Conservation (phyloP, 2,797 vertebrate genomes). For the Hipposideros larvatus region DNA sequence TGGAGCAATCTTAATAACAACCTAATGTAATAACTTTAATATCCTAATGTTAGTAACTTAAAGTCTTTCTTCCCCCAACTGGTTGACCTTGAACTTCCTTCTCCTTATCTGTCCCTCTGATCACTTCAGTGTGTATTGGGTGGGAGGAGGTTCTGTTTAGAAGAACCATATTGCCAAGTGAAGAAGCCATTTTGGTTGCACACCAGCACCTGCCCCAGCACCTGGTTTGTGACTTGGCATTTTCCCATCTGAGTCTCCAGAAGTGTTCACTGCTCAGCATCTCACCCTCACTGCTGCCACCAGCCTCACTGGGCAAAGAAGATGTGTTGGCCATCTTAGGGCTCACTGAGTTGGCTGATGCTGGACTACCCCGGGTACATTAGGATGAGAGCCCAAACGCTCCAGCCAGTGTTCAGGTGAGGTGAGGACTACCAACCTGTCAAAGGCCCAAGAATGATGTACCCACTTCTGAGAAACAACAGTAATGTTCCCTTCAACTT, state of each 20-base stretch:
- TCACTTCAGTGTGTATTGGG: not conserved
- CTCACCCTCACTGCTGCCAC: not conserved
- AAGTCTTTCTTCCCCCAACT: not conserved
- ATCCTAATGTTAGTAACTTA: not conserved
- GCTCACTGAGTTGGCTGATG: not conserved
- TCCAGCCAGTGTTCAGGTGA: not conserved
- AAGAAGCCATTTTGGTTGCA: not conserved
- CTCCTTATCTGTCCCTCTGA: not conserved
- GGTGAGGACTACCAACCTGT: not conserved
- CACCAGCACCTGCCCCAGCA: not conserved
- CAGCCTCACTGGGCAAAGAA: not conserved
- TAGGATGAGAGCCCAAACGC: not conserved
- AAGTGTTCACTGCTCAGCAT: not conserved
- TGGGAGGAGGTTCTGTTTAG: not conserved
- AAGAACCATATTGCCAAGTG: not conserved
- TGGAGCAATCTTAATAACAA: not conserved
- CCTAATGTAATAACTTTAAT: not conserved
- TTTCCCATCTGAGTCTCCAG: not conserved
- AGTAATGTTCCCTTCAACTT: not conserved
- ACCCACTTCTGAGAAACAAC: not conserved
- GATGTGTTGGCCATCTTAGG: not conserved
- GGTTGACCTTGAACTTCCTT: not conserved
- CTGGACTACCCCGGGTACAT: not conserved
- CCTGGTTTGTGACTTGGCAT: not conserved
- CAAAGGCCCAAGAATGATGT: not conserved